Evolutionary conservation across 2,797 vertebrate species (phyloP).

Genomic region (Scleropages formosus): DNA sequence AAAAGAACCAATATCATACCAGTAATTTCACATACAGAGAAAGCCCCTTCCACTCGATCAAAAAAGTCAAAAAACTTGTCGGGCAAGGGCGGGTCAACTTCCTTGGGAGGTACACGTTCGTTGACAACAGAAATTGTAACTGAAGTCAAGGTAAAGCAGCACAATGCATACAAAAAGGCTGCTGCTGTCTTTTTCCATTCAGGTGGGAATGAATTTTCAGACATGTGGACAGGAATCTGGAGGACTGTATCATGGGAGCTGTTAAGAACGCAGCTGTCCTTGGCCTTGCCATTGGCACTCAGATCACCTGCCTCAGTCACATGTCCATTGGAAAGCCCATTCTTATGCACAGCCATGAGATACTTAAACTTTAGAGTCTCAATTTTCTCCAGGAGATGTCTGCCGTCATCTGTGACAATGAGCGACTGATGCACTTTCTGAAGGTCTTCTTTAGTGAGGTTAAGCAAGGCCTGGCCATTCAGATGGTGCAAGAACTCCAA

Average conservation of each 20-base stretch:
- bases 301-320: constrained; percentile 15
- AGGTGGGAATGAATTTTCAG: constrained; percentile 74
- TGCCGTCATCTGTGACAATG: constrained; percentile 72
- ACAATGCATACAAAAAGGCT: constrained; percentile 87
- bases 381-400: constrained; percentile 74
- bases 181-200: constrained; percentile 91
- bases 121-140: constrained; percentile 95
- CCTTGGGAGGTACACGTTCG: constrained; percentile 92
- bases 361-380: constrained; percentile 78
- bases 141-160: constrained; percentile 87
- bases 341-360: constrained; percentile 79
- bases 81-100: constrained; percentile 88
- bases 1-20: constrained; percentile 92
- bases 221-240: constrained; percentile 79
- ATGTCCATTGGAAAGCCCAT: constrained; percentile 73
- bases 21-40: constrained; percentile 97
- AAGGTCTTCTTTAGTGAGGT: constrained; percentile 73
- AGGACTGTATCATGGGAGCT: constrained; percentile 74
- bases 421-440: constrained; percentile 68
- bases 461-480: constrained; percentile 72
- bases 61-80: constrained; percentile 98
- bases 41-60: constrained; percentile 92
- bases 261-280: constrained; percentile 41
- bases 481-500: constrained; percentile 66
- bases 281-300: constrained; percentile 22